Evolutionary conservation across 2,797 vertebrate species (phyloP), one percentile per base, ranked within the genome.

Genomic region (Bufotes viridis): DNA sequence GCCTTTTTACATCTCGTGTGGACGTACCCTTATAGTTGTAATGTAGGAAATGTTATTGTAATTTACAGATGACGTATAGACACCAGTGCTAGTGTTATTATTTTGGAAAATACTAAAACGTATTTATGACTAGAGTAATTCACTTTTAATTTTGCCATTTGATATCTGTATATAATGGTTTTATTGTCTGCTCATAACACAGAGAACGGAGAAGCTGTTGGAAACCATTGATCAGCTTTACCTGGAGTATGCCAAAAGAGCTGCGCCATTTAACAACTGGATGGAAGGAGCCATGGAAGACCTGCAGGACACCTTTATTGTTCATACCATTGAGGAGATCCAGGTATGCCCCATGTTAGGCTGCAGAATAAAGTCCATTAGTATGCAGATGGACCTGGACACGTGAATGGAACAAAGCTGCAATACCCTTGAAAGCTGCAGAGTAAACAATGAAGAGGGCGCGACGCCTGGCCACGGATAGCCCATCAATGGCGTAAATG

Each of bases 251-350:
- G 98, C 98, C 93, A 99, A 99, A 94, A 95, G 98, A 93, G 97
- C 98, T 0, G 98, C 98, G 0, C 98, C 98, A 12, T 99, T 99
- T 95, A 99, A 99, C 95, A 99, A 99, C 93, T 99, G 98, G 98
- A 99, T 99, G 98, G 98, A 99, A 91, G 98, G 98, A 13, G 98
- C 98, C 82, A 99, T 99, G 98, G 98, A 99, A 91, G 98, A 99
- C 91, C 95, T 99, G 91, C 98, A 99, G 95, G 98, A 99, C 90
- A 98, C 97, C 0, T 99, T 99, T 90, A 99, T 99, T 0, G 98
- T 99, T 90, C 98, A 99, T 93, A 99, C 98, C 91, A 99, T 99
- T 22, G 98, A 99, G 91, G 98, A 99, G 92, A 99, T 99, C 91
- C 98, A 99, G 97, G 98, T 99, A 93, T 3, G 81, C 34, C 78